These are phyloP conservation scores for Fulmarus glacialis DNA, from an alignment of 2,113 vertebrate species.

Conservation along the genomic window DNA sequence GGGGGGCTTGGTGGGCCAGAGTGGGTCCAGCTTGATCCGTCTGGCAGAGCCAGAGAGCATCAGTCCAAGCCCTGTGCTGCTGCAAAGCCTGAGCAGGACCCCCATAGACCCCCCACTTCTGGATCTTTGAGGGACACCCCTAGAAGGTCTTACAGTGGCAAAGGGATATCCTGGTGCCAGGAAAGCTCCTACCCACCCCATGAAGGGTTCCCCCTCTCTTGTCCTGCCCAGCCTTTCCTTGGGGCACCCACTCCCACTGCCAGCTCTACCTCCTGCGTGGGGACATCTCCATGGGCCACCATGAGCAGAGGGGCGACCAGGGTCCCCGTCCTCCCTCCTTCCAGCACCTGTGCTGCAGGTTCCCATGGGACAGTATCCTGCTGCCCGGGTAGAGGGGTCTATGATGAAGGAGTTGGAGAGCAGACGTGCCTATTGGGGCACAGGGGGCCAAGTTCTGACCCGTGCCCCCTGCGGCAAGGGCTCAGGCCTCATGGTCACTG, in stretches of 20 bases:
- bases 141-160: not conserved
- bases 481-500: conserved; percentile 80
- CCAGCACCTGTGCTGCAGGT: not conserved
- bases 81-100: not conserved
- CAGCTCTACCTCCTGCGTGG: rapidly evolving
- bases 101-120: not conserved
- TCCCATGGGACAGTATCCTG: not conserved
- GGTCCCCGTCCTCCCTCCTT: not conserved
- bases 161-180: not conserved
- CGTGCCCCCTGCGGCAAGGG: rapidly evolving
- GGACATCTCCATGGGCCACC: not conserved
- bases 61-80: not conserved
- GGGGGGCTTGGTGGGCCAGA: not conserved
- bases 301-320: not conserved
- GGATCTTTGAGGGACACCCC: not conserved
- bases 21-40: not conserved
- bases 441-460: not conserved
- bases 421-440: not conserved
- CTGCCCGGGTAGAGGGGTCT: not conserved
- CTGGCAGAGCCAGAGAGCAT: not conserved
- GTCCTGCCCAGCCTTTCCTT: not conserved
- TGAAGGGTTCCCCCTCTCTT: not conserved
- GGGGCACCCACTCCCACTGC: not conserved
- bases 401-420: not conserved
- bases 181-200: not conserved